phyloP scores from a whole-genome alignment of 2,888 invertebrate genomes.

The Ichneumoninae sp. region DNA sequence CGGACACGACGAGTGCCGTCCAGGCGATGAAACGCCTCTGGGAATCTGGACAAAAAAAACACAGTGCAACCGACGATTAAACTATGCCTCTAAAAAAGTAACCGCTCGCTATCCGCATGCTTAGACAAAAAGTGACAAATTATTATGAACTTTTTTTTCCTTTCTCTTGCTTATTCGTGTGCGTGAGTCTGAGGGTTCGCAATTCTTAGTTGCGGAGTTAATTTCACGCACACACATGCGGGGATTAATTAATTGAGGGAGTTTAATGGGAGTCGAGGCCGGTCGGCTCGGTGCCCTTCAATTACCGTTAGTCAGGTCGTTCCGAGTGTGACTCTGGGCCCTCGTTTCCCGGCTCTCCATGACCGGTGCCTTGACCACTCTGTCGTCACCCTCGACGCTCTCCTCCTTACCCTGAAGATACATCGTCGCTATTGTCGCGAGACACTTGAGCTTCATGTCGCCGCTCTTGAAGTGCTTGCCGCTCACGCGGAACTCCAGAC shows the following conservation, averaged over 20 bases:
- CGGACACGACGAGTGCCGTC: constrained; percentile 49
- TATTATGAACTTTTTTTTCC: constrained; percentile 7
- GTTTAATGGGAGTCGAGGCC: constrained; percentile 27
- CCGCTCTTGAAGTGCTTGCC: constrained; percentile 92
- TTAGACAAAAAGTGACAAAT: constrained; percentile 19
- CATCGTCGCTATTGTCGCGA: constrained; percentile 93
- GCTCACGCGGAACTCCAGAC: constrained; percentile 92
- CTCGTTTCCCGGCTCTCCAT: constrained; percentile 81
- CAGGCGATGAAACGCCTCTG: constrained; percentile 46
- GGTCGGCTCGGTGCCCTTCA: constrained; percentile 45
- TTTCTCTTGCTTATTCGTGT: constrained; percentile 1
- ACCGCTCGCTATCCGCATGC: constrained; percentile 6
- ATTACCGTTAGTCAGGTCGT: constrained; percentile 71
- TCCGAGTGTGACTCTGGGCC: constrained; percentile 79
- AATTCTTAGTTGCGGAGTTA: constrained; percentile 29
- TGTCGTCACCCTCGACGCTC: constrained; percentile 90
- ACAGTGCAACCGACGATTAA: constrained; percentile 17
- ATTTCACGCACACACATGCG: background rate
- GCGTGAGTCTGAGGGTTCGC: background rate
- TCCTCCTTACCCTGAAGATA: constrained; percentile 95
- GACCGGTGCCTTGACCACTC: constrained; percentile 81
- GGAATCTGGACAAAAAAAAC: constrained; percentile 54
- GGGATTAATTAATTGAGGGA: constrained; percentile 49
- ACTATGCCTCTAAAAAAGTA: background rate
- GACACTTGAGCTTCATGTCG: constrained; percentile 94